phyloP scores from a whole-genome alignment of 2,888 invertebrate species.

The Drosophila tripunctata region DNA sequence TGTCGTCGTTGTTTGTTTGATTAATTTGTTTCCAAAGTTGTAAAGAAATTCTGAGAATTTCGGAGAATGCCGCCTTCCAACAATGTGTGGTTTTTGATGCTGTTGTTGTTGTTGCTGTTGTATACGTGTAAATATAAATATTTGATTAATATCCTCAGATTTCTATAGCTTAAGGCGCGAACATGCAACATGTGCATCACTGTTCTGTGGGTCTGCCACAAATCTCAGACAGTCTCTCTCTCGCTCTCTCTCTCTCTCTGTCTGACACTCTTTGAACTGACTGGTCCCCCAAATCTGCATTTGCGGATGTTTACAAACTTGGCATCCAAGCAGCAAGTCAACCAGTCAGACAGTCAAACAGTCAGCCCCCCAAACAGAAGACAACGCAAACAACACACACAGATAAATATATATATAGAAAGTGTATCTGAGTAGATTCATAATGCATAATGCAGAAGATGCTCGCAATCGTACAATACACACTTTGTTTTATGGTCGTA shows the following conservation, averaged over 20 bases:
- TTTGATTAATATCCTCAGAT: constrained; percentile 74
- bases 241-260: background rate
- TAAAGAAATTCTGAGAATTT: constrained; percentile 69
- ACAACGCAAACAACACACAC: constrained; percentile 54
- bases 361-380: constrained; percentile 34
- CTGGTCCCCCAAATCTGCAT: constrained; percentile 46
- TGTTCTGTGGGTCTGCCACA: constrained; percentile 19
- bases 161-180: constrained; percentile 50
- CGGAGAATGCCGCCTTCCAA: constrained; percentile 51
- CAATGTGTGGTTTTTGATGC: constrained; percentile 25
- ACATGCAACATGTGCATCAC: constrained; percentile 60
- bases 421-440: constrained; percentile 12
- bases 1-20: constrained; percentile 71
- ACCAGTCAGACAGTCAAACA: constrained; percentile 2
- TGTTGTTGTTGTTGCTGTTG: constrained; percentile 25
- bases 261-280: background rate
- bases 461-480: constrained; percentile 40
- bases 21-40: constrained; percentile 72
- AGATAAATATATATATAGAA: background rate
- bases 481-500: constrained; percentile 77
- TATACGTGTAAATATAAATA: constrained; percentile 76
- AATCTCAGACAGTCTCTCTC: constrained; percentile 28
- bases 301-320: constrained; percentile 76
- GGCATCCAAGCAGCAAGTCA: constrained; percentile 54
- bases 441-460: constrained; percentile 61